A percentile compares a stretch with the other conserved stretches of the same genome.
Evolutionary conservation across 30 jellyfish, hydroid and myxozoan species (phyloP).

Genomic region (Phacellophora camtschatica): DNA sequence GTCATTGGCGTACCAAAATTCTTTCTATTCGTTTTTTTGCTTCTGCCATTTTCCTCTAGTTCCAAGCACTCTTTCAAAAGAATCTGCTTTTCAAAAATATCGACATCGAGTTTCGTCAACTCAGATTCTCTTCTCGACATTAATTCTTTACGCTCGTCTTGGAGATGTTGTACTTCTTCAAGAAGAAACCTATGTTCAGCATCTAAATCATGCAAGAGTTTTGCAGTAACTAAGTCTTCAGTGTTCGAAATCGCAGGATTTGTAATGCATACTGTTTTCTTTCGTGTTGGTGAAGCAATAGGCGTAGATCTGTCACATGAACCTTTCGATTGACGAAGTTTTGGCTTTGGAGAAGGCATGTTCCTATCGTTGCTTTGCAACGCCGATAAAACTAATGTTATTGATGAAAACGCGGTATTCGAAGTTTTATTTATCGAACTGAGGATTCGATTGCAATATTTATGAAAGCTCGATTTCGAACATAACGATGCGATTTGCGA

Average conservation of each 20-base stretch:
- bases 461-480: too few species aligned
- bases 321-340: not conserved
- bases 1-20: not conserved
- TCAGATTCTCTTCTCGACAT: not conserved
- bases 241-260: not conserved
- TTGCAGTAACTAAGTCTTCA: not conserved
- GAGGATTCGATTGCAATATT: not conserved
- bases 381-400: not conserved
- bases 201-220: slow-evolving; percentile 1
- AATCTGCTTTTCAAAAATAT: slow-evolving; percentile 28
- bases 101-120: not conserved
- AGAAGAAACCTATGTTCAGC: slow-evolving; percentile 1
- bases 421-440: not conserved
- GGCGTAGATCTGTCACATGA: not conserved
- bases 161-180: slow-evolving; percentile 20
- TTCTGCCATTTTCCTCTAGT: not conserved
- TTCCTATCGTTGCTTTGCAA: too few species aligned
- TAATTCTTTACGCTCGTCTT: slow-evolving; percentile 20
- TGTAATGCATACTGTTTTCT: too few species aligned
- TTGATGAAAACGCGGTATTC: not conserved
- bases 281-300: not conserved
- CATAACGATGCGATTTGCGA: too few species aligned
- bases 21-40: not conserved
- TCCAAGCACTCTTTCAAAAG: slow-evolving; percentile 35
- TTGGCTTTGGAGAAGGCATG: slow-evolving; percentile 30